Evolutionary conservation across 2,888 invertebrate genomes (phyloP), one percentile per base, ranked within the genome.

Genomic region (Mamestra brassicae): DNA sequence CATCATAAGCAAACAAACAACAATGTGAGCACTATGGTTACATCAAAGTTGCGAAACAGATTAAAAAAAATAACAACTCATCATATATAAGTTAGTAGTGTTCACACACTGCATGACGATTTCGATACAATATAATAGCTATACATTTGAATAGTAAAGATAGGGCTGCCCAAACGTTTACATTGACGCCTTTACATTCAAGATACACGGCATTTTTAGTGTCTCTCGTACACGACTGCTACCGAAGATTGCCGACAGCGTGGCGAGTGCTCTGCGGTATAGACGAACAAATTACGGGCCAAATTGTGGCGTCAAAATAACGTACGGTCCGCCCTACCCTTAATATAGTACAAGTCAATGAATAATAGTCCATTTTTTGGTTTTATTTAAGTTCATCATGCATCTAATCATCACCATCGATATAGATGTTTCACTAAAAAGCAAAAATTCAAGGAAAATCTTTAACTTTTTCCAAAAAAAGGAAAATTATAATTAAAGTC

Each of bases 21-120:
- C 10, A 58, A 26, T 4, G 55, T 11, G 17, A 65, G 4, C 57
- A 74, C 45, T 50, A 54, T 55, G 13, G 55, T 55, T 38, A 11
- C 61, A 55, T 50, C n/a, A 7, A 47, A 47, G 61, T 62, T 26
- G 62, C 42, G 26, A 70, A 66, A 81, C 66, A 70, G 70, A 76
- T 66, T 34, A 54, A 45, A 67, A 6, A 58, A 57, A 55, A 15
- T 8, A 15, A 54, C 26, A 58, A 57, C 15, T 13, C 36, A 58
- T 58, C 17, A 45, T 34, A 52, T 55, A 7, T 26, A 11, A 42
- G 1, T 26, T 26, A 26, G 26, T 26, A 26, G 26, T 34, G 15
- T 17, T 13, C 11, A 36, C 6, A 54, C 1, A 42, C 13, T 7
- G 50, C n/a, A 76, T 8, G 8, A 63, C 7, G 4, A 57, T 50